Conservation (phyloP, 2,113 vertebrate genomes). For the Cynocephalus volans region DNA sequence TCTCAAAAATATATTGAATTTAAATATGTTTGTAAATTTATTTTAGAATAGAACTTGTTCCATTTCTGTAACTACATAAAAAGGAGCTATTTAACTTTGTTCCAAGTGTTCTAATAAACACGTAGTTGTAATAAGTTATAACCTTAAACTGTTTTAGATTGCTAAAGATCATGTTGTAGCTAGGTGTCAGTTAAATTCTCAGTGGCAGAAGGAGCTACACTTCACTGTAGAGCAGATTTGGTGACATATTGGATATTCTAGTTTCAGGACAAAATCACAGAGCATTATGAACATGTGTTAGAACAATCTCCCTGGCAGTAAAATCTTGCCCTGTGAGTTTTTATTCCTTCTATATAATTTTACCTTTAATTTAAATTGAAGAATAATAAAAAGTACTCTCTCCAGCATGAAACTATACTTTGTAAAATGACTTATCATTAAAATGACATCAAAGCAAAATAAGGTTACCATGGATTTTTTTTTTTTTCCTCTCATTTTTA, state of each 20-base stretch:
- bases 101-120: constrained; percentile 33
- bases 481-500: not conserved
- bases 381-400: not conserved
- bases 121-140: not conserved
- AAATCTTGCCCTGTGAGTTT: constrained; percentile 81
- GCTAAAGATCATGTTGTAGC: not conserved
- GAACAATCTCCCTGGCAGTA: constrained; percentile 77
- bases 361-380: constrained; percentile 51
- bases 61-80: not conserved
- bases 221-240: constrained; percentile 50
- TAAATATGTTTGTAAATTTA: constrained; percentile 38
- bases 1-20: constrained; percentile 14
- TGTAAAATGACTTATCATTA: constrained; percentile 35
- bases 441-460: constrained; percentile 21
- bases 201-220: not conserved
- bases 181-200: constrained; percentile 38
- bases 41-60: constrained; percentile 13
- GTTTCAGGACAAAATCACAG: constrained; percentile 45
- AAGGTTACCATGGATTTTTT: not conserved
- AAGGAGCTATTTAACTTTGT: constrained; percentile 17
- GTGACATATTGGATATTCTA: constrained; percentile 29
- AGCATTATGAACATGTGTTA: constrained; percentile 23
- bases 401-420: not conserved
- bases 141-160: not conserved
- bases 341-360: constrained; percentile 13